Percentiles rank a stretch among this genome's conserved stretches.
Conservation (phyloP, 2,797 vertebrate species). For the Rhyacichthys aspro region DNA sequence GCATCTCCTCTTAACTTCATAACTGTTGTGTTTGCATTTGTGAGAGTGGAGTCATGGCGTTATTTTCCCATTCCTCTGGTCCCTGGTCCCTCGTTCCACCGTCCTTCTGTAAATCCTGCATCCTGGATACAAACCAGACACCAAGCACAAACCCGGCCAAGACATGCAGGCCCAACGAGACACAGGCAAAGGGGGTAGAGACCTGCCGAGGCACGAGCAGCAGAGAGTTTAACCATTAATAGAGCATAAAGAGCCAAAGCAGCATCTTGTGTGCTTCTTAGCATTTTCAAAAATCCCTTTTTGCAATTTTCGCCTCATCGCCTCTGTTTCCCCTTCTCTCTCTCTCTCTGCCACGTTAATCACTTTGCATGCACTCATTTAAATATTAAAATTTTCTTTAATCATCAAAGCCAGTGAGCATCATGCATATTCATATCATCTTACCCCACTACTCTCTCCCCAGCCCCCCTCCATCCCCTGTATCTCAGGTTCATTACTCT, state of each 20-base stretch:
- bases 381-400: constrained; percentile 99
- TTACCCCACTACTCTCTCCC: constrained; percentile 67
- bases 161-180: constrained; percentile 14
- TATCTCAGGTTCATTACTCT: constrained; percentile 99
- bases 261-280: constrained; percentile 73
- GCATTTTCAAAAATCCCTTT: constrained; percentile 77
- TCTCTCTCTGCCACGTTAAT: constrained; percentile 87
- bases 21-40: constrained; percentile 19
- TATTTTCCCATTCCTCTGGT: constrained; percentile 4
- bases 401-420: constrained; percentile 99
- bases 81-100: constrained; percentile 40
- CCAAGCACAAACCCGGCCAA: constrained; percentile 4
- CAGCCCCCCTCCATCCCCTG: constrained; percentile 73
- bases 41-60: background rate
- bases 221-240: constrained; percentile 62
- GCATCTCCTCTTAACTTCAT: background rate
- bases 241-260: constrained; percentile 64
- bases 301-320: constrained; percentile 76
- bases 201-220: constrained; percentile 14
- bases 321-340: constrained; percentile 33
- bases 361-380: constrained; percentile 99
- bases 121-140: constrained; percentile 66
- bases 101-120: constrained; percentile 59
- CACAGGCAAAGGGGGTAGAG: constrained; percentile 14
- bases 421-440: constrained; percentile 99